Conservation (phyloP, 2,797 vertebrate genomes). For the Parauchenoglanis punctatus region DNA sequence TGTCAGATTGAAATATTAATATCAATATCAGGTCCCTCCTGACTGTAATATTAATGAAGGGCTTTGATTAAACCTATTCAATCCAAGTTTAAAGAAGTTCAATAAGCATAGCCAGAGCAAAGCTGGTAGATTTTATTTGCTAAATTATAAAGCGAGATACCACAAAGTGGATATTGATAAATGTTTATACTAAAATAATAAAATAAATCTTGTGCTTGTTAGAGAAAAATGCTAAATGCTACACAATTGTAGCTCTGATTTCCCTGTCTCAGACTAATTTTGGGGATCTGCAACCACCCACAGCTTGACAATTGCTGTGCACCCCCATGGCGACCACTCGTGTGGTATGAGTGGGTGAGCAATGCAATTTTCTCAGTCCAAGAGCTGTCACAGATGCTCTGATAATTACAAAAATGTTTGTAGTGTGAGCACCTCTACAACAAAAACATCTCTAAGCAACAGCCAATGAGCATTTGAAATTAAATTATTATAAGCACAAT, state of each 20-base stretch:
- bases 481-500: not conserved
- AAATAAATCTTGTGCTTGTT: not conserved
- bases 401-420: constrained; percentile 17
- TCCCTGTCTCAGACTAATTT: not conserved
- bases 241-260: not conserved
- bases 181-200: not conserved
- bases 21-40: not conserved
- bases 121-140: not conserved
- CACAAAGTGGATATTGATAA: not conserved
- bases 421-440: not conserved
- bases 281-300: not conserved
- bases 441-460: not conserved
- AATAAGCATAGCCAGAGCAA: constrained; percentile 1
- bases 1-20: not conserved
- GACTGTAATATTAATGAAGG: not conserved
- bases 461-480: not conserved
- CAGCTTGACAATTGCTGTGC: not conserved
- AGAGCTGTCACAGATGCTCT: not conserved
- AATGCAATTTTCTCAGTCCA: not conserved
- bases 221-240: not conserved
- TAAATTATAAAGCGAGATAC: not conserved
- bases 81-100: not conserved
- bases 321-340: not conserved
- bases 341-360: constrained; percentile 10
- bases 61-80: not conserved